Evolutionary conservation across 2,113 vertebrate genomes (phyloP).

Genomic region (Microcebus griseorufus): DNA sequence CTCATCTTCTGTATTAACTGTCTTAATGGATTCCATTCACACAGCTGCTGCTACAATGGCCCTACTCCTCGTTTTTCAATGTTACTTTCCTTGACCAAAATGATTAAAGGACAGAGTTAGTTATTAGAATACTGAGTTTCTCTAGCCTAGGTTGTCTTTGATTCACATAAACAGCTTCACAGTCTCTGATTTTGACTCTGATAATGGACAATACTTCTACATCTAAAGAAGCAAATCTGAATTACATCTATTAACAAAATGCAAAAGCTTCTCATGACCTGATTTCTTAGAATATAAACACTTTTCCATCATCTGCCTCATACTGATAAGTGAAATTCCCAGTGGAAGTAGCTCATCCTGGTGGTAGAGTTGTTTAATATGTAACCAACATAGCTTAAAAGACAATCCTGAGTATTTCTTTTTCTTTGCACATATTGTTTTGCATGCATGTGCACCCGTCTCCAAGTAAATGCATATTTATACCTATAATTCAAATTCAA

Average conservation of each 20-base stretch:
- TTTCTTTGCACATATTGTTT: background rate
- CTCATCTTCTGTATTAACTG: background rate
- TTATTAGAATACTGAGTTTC: background rate
- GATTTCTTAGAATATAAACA: background rate
- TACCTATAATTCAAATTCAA: background rate
- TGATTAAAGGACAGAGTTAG: background rate
- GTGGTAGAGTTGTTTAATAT: background rate
- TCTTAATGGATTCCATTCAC: too few species aligned
- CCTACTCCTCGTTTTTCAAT: background rate
- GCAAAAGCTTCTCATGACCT: background rate
- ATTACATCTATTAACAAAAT: background rate
- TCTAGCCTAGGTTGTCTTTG: background rate
- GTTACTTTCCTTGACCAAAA: background rate
- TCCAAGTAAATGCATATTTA: background rate
- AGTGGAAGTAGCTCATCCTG: background rate
- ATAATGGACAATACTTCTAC: background rate
- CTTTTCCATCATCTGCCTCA: background rate
- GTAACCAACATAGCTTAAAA: background rate
- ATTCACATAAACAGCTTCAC: slow-evolving; percentile 17
- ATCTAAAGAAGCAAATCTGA: background rate
- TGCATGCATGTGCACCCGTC: background rate
- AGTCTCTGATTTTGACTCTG: background rate
- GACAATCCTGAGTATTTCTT: background rate
- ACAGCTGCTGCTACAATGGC: background rate
- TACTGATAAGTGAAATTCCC: background rate